Evolutionary conservation across 2,888 invertebrate species (phyloP), one percentile per base, ranked within the genome.

Genomic region (Latheticus oryzae): DNA sequence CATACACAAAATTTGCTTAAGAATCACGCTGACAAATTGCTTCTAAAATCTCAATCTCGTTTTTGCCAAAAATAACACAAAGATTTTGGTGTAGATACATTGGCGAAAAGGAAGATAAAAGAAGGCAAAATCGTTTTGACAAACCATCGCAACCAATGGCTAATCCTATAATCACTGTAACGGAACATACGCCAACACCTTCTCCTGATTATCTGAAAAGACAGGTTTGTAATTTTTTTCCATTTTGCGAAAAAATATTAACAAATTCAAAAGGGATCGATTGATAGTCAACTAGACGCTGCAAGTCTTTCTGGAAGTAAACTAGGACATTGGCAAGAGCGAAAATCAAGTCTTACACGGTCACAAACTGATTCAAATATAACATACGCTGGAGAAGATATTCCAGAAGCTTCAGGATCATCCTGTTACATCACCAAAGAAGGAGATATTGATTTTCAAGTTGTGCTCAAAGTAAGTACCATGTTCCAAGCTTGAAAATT

Each of bases 151-250:
- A 85, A 68, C 88, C 89, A 63, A 88, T 90, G 58, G 87, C 91
- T 48, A 95, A 95, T 79, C 97, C 97, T 0, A 97, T 97, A 47
- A 97, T 97, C 55, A 97, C 96, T 0, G 95, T 97, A 4, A 97
- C 97, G 0, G 95, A 97, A 74, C 96, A 97, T 73, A 95, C 95
- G 0, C 96, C 96, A 0, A 88, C 91, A 2, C 93, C 94, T 0
- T 94, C 94, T 0, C 94, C 94, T 0, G 94, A 95, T 76, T 93
- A 89, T 72, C 82, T 92, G 64, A 87, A 88, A 72, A 82, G 91
- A 81, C 93, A 88, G 80, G 89, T 89, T 42, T 21, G 19, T 19
- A 38, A n/a, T n/a, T n/a, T n/a, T n/a, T n/a, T 32, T 9, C 17
- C n/a, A 26, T n/a, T 26, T 3, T n/a, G 26, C 3, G n/a, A 26